Evolutionary conservation across 37 sponge, comb jelly and placozoan species (phyloP).

Genomic region (Tethya wilhelma): DNA sequence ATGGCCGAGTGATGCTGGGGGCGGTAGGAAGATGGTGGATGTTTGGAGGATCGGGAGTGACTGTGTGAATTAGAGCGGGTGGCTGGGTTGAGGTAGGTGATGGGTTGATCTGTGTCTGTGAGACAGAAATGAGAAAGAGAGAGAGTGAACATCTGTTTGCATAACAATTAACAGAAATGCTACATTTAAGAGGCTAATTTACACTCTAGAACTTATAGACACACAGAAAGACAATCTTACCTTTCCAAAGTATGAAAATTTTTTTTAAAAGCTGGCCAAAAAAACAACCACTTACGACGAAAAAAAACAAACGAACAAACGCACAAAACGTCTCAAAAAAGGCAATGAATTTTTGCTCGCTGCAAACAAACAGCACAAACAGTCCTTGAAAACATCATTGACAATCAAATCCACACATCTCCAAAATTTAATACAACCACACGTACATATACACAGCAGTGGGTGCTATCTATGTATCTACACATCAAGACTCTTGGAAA

Average conservation of each 20-base stretch:
- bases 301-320: background rate
- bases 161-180: background rate
- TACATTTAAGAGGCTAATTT: background rate
- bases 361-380: too few relatives aligned
- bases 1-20: background rate
- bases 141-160: background rate
- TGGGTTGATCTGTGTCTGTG: conserved; percentile 23
- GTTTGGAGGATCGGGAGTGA: background rate
- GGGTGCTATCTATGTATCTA: too few relatives aligned
- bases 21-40: background rate
- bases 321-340: too few relatives aligned
- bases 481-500: too few relatives aligned
- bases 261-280: too few relatives aligned
- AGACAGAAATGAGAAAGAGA: background rate
- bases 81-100: conserved; percentile 8
- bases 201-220: background rate
- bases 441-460: too few relatives aligned
- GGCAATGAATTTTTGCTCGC: too few relatives aligned
- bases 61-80: background rate
- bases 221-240: too few relatives aligned
- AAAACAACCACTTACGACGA: background rate
- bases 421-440: too few relatives aligned
- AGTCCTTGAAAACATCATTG: too few relatives aligned
- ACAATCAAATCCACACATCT: too few relatives aligned
- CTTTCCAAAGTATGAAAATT: too few relatives aligned